A percentile compares a stretch with the other conserved stretches of the same genome.
These are phyloP conservation scores for Drosophila melanica DNA, from an alignment of 1,140 invertebrate genomes.

Conservation along the genomic window DNA sequence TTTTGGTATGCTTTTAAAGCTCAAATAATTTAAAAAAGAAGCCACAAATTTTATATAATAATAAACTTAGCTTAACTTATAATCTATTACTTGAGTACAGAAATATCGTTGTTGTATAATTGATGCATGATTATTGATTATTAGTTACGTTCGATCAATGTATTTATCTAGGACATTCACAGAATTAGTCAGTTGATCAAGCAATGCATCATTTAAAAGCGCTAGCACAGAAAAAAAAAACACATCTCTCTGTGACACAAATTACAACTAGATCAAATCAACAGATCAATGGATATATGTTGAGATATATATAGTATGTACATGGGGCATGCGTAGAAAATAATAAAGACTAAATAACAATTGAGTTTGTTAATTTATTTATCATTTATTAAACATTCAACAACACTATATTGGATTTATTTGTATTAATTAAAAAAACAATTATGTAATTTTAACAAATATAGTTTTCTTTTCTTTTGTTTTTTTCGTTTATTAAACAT, in stretches of 20 bases:
- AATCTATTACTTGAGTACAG: no score
- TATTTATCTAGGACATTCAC: constrained; percentile 12
- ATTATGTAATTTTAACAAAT: constrained; percentile 64
- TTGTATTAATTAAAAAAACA: constrained; percentile 53
- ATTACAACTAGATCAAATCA: constrained; percentile 19
- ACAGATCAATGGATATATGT: constrained; percentile 25
- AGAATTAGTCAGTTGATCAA: constrained; percentile 15
- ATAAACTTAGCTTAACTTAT: background rate
- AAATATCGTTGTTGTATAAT: no score
- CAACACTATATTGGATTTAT: constrained; percentile 61
- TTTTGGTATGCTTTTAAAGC: background rate
- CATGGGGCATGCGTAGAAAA: constrained; percentile 53
- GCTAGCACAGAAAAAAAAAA: constrained; percentile 1
- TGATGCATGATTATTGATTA: background rate
- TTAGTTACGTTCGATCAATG: constrained; percentile 7
- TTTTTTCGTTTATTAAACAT: constrained; percentile 12
- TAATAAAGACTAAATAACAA: constrained; percentile 63
- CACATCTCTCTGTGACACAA: constrained; percentile 9
- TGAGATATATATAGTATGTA: constrained; percentile 8
- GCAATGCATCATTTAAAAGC: constrained; percentile 15
- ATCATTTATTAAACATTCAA: constrained; percentile 79
- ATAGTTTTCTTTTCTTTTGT: constrained; percentile 20
- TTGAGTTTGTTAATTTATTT: constrained; percentile 67
- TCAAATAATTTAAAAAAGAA: background rate
- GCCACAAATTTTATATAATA: background rate